Conservation (phyloP, 2,888 invertebrate genomes). For the Merodon equestris region DNA sequence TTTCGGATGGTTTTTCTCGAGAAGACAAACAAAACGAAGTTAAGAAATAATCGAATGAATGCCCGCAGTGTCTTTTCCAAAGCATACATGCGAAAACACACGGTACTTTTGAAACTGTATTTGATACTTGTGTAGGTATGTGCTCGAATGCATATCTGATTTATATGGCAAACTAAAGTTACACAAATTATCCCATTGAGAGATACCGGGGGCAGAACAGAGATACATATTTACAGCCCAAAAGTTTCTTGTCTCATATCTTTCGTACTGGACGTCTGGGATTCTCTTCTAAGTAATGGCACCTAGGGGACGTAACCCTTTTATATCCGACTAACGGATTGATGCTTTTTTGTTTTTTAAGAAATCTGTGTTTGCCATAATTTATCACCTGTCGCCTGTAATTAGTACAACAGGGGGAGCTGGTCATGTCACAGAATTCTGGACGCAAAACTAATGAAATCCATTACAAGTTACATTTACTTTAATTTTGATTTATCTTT, state of each 20-base stretch:
- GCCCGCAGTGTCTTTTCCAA: slow-evolving; percentile 16
- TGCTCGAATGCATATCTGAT: slow-evolving; percentile 37
- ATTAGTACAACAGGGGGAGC: slow-evolving; percentile 41
- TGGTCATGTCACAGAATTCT: slow-evolving; percentile 32
- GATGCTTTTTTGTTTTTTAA: slow-evolving; percentile 49
- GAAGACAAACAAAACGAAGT: slow-evolving; percentile 58
- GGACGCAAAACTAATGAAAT: slow-evolving; percentile 52
- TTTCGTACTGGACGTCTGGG: slow-evolving; percentile 60
- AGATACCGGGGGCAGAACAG: slow-evolving; percentile 22
- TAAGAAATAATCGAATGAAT: slow-evolving; percentile 56
- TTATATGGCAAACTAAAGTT: slow-evolving; percentile 49
- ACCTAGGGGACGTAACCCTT: slow-evolving; percentile 64
- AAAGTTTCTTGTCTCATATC: slow-evolving; percentile 59
- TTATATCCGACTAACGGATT: slow-evolving; percentile 45
- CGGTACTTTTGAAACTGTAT: slow-evolving; percentile 31
- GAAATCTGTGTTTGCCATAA: slow-evolving; percentile 50
- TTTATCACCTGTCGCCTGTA: slow-evolving; percentile 61
- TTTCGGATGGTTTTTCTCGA: slow-evolving; percentile 20
- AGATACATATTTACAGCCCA: slow-evolving; percentile 27
- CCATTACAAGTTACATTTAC: slow-evolving; percentile 53
- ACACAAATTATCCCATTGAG: slow-evolving; percentile 63
- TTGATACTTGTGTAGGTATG: slow-evolving; percentile 21
- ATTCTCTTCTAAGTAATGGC: slow-evolving; percentile 62
- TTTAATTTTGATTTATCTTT: slow-evolving; percentile 55
- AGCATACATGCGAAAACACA: slow-evolving; percentile 2